Percentiles rank a stretch among this genome's conserved stretches.
Conservation (phyloP, 2,888 invertebrate genomes). For the Drosophila infuscata region DNA sequence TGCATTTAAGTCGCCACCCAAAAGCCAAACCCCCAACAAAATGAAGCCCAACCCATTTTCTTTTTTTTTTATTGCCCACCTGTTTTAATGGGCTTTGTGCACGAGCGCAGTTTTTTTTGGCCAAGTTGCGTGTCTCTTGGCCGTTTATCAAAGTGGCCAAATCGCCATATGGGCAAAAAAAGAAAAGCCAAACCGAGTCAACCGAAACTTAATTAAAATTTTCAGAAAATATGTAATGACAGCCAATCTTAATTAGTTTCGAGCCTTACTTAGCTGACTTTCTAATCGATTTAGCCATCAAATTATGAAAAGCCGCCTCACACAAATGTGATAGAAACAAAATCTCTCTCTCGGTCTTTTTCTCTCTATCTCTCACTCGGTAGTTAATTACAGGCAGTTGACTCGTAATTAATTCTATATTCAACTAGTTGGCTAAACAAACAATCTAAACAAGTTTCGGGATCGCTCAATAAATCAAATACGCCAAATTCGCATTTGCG, state of each 20-base stretch:
- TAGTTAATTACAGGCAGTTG: conserved; percentile 50
- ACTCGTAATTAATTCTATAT: conserved; percentile 48
- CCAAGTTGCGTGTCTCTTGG: conserved; percentile 70
- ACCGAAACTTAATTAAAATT: conserved; percentile 72
- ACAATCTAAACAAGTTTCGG: conserved; percentile 45
- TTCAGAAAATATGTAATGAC: conserved; percentile 19
- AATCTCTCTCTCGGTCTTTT: background rate
- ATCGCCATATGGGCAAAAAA: conserved; percentile 43
- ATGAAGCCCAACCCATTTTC: background rate
- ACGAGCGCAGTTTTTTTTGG: conserved; percentile 64
- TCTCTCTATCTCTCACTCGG: background rate
- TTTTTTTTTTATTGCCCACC: conserved; percentile 56
- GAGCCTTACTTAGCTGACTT: conserved; percentile 28
- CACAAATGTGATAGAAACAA: conserved; percentile 7
- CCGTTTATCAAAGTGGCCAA: conserved; percentile 56
- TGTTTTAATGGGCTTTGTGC: conserved; percentile 72
- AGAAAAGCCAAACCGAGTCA: background rate
- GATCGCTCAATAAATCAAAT: conserved; percentile 33
- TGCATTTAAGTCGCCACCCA: conserved; percentile 41
- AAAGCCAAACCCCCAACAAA: background rate
- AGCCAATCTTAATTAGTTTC: conserved; percentile 58
- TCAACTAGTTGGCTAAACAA: conserved; percentile 18
- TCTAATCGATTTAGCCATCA: conserved; percentile 60
- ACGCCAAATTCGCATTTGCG: conserved; percentile 12
- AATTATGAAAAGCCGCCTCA: conserved; percentile 16